phyloP scores from a whole-genome alignment of 2,888 invertebrate species.

The Sympetrum striolatum region DNA sequence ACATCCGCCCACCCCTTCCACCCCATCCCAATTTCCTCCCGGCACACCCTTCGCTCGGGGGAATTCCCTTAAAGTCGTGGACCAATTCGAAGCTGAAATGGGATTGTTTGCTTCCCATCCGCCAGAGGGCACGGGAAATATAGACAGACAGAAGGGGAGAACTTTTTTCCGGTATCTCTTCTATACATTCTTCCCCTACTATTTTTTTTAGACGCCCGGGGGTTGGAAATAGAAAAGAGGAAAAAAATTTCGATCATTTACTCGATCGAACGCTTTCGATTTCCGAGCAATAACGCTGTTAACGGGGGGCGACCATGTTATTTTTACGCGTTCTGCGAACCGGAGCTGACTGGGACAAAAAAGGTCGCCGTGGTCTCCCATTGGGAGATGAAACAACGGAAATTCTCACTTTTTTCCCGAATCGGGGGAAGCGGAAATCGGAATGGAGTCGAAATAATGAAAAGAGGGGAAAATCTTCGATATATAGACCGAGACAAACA shows the following conservation, averaged over 20 bases:
- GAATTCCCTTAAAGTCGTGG: not conserved
- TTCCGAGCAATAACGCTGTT: not conserved
- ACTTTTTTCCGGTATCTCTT: not conserved
- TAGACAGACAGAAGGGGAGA: not conserved
- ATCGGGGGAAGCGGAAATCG: no score
- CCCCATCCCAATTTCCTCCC: not conserved
- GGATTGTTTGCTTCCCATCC: constrained; percentile 13
- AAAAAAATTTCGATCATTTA: not conserved
- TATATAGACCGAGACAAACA: not conserved
- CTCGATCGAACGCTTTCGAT: not conserved
- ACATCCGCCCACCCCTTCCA: not conserved
- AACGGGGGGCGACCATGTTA: no score
- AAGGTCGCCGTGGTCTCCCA: no score
- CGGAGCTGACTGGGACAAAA: no score
- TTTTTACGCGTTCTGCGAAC: no score
- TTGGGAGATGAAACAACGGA: no score
- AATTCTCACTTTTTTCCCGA: no score
- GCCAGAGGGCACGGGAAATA: not conserved
- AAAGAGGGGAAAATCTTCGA: no score
- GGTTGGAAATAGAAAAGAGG: not conserved
- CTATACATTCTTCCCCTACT: not conserved
- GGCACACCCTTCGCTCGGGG: not conserved
- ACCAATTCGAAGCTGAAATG: constrained; percentile 9
- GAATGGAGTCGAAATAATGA: no score
- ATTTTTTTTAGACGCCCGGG: not conserved